phyloP scores from a whole-genome alignment of 2,113 vertebrate species.

The Oreochromis tanganicae region DNA sequence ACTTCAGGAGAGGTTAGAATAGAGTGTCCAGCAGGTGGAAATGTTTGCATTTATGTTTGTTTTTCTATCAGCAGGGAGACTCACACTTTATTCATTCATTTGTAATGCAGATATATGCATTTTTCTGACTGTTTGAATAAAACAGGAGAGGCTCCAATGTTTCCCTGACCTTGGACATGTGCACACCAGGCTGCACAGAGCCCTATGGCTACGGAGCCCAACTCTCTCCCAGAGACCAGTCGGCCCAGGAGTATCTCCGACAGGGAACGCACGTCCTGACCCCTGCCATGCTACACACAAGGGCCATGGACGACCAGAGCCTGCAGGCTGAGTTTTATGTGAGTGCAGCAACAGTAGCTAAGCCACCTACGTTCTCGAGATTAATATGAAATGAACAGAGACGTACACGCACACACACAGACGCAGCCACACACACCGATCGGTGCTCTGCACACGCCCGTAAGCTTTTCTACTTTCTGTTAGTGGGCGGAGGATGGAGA shows the following conservation, averaged over 20 bases:
- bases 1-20: conserved; percentile 90
- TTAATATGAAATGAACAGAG: conserved; percentile 16
- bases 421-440: conserved; percentile 13
- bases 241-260: conserved; percentile 86
- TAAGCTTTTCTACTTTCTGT: conserved; percentile 43
- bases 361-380: conserved; percentile 30
- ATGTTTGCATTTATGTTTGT: not conserved
- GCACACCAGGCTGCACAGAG: conserved; percentile 90
- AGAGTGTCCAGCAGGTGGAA: not conserved
- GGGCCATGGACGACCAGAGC: conserved; percentile 89
- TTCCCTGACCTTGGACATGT: conserved; percentile 97
- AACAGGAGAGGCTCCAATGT: conserved; percentile 95
- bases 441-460: conserved; percentile 26
- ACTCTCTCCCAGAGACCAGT: conserved; percentile 91
- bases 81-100: not conserved
- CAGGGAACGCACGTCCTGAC: conserved; percentile 82
- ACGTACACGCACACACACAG: not conserved
- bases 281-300: conserved; percentile 82
- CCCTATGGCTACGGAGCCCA: conserved; percentile 90
- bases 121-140: not conserved
- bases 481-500: conserved; percentile 44
- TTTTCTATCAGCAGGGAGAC: not conserved
- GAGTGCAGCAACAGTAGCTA: conserved; percentile 53
- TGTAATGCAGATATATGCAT: not conserved
- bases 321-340: conserved; percentile 97